These are phyloP conservation scores for Hepsetus odoe DNA, from an alignment of 2,113 vertebrate genomes.

Conservation along the genomic window DNA sequence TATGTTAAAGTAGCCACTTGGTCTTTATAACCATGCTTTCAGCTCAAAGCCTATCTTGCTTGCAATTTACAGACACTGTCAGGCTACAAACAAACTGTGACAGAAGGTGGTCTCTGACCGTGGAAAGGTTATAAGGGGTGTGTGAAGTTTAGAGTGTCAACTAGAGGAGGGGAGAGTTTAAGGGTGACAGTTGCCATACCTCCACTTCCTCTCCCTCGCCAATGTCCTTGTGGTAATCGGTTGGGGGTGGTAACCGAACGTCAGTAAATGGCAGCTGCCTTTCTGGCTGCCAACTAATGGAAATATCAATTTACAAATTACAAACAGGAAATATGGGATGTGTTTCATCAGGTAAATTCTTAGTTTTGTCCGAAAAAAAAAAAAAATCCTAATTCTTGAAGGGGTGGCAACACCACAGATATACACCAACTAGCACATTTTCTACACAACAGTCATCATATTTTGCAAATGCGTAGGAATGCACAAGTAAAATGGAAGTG, in stretches of 20 bases:
- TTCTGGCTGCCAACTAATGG: slow-evolving; percentile 87
- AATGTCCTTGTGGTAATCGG: slow-evolving; percentile 87
- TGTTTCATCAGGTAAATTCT: not conserved
- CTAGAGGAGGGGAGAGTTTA: not conserved
- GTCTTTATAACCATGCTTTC: not conserved
- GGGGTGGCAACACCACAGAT: no score
- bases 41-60: not conserved
- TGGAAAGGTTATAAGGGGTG: not conserved
- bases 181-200: slow-evolving; percentile 70
- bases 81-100: not conserved
- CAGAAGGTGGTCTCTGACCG: not conserved
- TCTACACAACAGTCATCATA: no score
- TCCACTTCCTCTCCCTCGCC: slow-evolving; percentile 91
- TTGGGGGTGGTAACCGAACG: slow-evolving; percentile 86
- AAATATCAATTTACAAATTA: slow-evolving; percentile 14
- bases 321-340: not conserved
- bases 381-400: no score
- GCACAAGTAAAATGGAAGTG: no score
- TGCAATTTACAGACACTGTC: not conserved
- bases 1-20: not conserved
- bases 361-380: not conserved
- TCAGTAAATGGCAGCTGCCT: slow-evolving; percentile 90
- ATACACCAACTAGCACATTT: no score
- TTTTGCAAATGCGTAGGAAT: no score
- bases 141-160: not conserved